phyloP scores from a whole-genome alignment of 92 coral and sea anemone species.

The Ricordea florida region DNA sequence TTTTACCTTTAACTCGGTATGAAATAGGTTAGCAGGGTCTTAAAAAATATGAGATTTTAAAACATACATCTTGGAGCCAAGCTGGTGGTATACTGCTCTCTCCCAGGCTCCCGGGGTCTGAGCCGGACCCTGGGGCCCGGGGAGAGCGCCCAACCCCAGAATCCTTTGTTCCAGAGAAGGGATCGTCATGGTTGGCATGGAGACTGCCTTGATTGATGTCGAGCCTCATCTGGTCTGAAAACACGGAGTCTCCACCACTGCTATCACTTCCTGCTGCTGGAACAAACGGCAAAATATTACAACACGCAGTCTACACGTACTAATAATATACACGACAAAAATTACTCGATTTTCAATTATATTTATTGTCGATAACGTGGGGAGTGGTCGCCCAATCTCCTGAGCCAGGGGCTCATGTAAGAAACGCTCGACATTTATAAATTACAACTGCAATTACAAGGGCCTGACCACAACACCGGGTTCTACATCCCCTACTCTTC shows the following conservation, averaged over 20 bases:
- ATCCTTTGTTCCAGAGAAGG: conserved; percentile 80
- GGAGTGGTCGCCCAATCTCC: too few species aligned
- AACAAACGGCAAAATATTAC: neutral
- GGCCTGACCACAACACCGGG: too few species aligned
- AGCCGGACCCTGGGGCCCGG: conserved; percentile 68
- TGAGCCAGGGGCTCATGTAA: too few species aligned
- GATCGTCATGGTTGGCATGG: conserved; percentile 49
- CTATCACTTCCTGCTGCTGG: conserved; percentile 65
- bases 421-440: too few species aligned
- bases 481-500: too few species aligned
- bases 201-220: conserved; percentile 63
- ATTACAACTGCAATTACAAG: too few species aligned
- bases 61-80: conserved; percentile 93
- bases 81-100: conserved; percentile 86
- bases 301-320: neutral
- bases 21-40: neutral
- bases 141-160: conserved; percentile 97
- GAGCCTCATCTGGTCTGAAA: conserved; percentile 70
- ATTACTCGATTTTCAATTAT: too few species aligned
- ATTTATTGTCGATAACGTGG: too few species aligned
- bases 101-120: conserved; percentile 65
- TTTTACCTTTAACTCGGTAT: too few species aligned
- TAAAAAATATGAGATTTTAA: neutral
- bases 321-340: too few species aligned
- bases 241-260: conserved; percentile 73